Evolutionary conservation across 2,113 vertebrate genomes (phyloP).

Genomic region (Myxocyprinus asiaticus): DNA sequence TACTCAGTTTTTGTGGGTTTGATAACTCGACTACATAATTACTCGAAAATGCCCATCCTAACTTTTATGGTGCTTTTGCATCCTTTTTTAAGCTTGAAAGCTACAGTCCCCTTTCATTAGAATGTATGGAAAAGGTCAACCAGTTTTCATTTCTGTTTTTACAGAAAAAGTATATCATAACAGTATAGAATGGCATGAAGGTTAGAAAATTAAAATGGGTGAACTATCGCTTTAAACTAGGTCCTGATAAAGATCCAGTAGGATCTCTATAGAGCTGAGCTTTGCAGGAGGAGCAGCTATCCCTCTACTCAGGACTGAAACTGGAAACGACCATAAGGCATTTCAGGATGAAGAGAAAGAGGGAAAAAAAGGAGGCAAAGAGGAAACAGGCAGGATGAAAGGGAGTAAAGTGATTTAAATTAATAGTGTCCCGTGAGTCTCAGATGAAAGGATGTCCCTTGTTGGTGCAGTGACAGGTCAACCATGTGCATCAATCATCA

Average conservation of each 20-base stretch:
- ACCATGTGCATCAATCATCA: slow-evolving; percentile 6
- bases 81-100: no score
- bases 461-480: slow-evolving; percentile 7
- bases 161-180: no score
- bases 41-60: no score
- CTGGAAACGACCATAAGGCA: not conserved
- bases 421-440: not conserved
- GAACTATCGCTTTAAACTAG: not conserved
- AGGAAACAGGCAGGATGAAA: not conserved
- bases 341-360: not conserved
- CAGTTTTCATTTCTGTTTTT: no score
- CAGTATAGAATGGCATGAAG: no score
- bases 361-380: not conserved
- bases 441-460: slow-evolving; percentile 22
- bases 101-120: no score
- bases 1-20: no score
- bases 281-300: not conserved
- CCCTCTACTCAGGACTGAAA: slow-evolving; percentile 8
- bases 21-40: no score
- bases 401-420: slow-evolving; percentile 6
- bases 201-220: no score
- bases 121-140: no score
- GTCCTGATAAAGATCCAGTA: slow-evolving; percentile 19
- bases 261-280: not conserved
- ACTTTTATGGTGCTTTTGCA: no score